phyloP scores from a whole-genome alignment of 35 echinoderm and acorn worm species.

The Heliocidaris erythrogramma region DNA sequence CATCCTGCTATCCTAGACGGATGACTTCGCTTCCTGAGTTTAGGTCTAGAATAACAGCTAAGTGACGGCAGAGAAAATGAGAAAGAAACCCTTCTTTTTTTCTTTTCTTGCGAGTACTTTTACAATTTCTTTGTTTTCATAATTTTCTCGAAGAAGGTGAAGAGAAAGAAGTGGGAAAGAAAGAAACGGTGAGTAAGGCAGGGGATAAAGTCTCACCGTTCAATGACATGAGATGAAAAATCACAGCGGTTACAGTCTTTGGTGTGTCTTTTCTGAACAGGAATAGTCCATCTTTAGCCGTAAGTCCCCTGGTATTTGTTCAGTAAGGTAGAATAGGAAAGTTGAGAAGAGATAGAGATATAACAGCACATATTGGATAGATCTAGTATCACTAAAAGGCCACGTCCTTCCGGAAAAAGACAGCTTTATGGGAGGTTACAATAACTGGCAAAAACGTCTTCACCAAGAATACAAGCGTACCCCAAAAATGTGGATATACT shows the following conservation, averaged over 20 bases:
- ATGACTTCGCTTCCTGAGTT: slow-evolving; percentile 13
- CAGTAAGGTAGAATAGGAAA: neutral
- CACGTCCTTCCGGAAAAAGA: too few species aligned
- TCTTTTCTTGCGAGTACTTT: neutral
- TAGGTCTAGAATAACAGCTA: slow-evolving; percentile 25
- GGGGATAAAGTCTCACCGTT: neutral
- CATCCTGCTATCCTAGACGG: neutral
- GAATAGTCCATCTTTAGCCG: neutral
- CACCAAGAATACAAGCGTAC: too few species aligned
- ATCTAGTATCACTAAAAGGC: too few species aligned
- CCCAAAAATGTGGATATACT: too few species aligned
- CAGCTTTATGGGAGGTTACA: too few species aligned
- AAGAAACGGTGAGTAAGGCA: neutral
- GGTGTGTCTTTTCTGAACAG: neutral
- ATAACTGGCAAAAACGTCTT: too few species aligned
- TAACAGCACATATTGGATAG: too few species aligned
- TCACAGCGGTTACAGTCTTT: neutral
- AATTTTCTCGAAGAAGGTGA: neutral
- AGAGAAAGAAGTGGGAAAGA: neutral
- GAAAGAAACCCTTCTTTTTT: neutral
- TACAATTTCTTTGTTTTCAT: neutral
- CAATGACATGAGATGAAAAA: neutral
- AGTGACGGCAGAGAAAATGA: neutral
- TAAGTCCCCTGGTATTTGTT: neutral
- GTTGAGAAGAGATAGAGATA: too few species aligned